Conservation (phyloP, 2,113 vertebrate species). For the Crotalus tigris region DNA sequence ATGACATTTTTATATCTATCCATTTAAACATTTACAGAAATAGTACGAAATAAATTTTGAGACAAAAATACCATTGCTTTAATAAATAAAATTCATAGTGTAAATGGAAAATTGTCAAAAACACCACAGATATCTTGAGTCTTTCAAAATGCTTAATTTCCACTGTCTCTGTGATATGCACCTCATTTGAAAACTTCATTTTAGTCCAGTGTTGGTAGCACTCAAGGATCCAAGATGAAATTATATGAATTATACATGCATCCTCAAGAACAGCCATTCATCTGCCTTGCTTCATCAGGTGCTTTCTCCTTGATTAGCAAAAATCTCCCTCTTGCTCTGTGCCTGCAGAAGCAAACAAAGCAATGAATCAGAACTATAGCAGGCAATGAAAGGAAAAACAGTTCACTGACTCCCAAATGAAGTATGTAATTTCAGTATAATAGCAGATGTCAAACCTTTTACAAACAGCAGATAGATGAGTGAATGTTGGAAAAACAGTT, state of each 20-base stretch:
- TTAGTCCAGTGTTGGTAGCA: not conserved
- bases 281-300: not conserved
- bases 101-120: not conserved
- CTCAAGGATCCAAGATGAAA: not conserved
- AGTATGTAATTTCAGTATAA: conserved; percentile 7
- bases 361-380: conserved; percentile 7
- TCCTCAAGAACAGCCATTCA: not conserved
- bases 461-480: conserved; percentile 1
- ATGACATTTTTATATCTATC: not conserved
- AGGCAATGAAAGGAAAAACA: conserved; percentile 4
- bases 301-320: not conserved
- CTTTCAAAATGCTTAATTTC: not conserved
- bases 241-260: not conserved
- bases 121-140: not conserved
- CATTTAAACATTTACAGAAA: not conserved
- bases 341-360: not conserved
- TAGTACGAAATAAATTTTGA: not conserved
- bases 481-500: conserved; percentile 11
- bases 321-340: not conserved
- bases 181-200: not conserved
- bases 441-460: conserved; percentile 15
- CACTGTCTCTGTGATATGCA: not conserved
- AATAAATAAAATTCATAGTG: not conserved
- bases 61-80: not conserved
- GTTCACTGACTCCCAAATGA: not conserved